phyloP scores from a whole-genome alignment of 2,888 invertebrate species.

The Brenthis hecate region DNA sequence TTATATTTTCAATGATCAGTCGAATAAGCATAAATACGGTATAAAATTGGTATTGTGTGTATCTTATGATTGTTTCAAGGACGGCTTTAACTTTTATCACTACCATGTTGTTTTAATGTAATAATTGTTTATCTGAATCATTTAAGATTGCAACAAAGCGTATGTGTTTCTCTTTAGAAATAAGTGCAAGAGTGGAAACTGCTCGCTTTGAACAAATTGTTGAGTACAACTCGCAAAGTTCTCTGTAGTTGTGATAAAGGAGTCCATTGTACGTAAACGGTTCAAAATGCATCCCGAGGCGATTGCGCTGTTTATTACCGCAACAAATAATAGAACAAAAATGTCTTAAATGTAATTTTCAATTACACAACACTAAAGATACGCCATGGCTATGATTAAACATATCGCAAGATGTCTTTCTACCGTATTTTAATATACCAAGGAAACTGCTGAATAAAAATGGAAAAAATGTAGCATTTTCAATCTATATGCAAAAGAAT shows the following conservation, averaged over 20 bases:
- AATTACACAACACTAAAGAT: neutral
- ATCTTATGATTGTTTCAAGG: neutral
- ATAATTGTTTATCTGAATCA: slow-evolving; percentile 49
- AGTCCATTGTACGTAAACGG: slow-evolving; percentile 34
- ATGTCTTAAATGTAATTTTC: neutral
- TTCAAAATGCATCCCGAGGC: slow-evolving; percentile 38
- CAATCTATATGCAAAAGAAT: too few species aligned
- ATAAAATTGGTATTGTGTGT: neutral
- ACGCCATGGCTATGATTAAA: too few species aligned
- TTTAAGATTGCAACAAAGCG: slow-evolving; percentile 47
- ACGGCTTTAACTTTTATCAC: neutral
- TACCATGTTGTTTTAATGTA: slow-evolving; percentile 38
- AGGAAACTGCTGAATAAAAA: too few species aligned
- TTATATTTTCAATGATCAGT: too few species aligned
- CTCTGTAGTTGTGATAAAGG: slow-evolving; percentile 51
- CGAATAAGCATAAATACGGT: neutral
- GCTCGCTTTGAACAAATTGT: slow-evolving; percentile 59
- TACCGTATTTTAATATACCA: too few species aligned
- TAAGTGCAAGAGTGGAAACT: slow-evolving; percentile 54
- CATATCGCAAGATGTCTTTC: too few species aligned
- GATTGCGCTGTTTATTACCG: slow-evolving; percentile 37
- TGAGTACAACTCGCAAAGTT: slow-evolving; percentile 46
- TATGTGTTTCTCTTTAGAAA: slow-evolving; percentile 52
- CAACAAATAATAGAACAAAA: slow-evolving; percentile 14
- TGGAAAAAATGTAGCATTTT: too few species aligned